Conservation (phyloP, 2,888 invertebrate species). For the Lepidochitona cinerea region DNA sequence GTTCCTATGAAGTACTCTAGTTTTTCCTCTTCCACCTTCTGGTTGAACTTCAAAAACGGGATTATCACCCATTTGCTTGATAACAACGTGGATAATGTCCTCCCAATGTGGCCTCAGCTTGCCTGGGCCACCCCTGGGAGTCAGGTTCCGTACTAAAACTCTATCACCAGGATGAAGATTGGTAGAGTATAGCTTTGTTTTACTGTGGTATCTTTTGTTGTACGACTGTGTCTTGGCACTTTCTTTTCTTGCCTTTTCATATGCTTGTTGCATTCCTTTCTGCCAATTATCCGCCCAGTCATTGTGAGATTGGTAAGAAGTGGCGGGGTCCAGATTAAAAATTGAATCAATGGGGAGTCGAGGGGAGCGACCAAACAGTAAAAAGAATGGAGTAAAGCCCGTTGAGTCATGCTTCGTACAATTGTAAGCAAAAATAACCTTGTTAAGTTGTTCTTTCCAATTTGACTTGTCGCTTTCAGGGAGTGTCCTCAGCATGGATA, state of each 20-base stretch:
- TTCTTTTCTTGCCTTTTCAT: slow-evolving; percentile 2
- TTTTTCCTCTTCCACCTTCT: slow-evolving; percentile 5
- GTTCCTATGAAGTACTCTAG: slow-evolving; percentile 10
- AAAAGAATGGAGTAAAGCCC: not conserved
- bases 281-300: slow-evolving; percentile 1
- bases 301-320: not conserved
- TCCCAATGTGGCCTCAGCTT: slow-evolving; percentile 16
- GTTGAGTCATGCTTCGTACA: not conserved
- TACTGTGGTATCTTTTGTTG: slow-evolving; percentile 9
- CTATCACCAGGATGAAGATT: slow-evolving; percentile 13
- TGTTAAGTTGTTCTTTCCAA: not conserved
- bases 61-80: slow-evolving; percentile 10
- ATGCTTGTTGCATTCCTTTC: not conserved
- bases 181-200: not conserved
- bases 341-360: not conserved
- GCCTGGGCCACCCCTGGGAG: slow-evolving; percentile 3
- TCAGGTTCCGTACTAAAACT: not conserved
- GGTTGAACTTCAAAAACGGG: slow-evolving; percentile 15
- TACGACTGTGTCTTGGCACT: not conserved
- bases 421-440: not conserved
- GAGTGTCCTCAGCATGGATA: not conserved
- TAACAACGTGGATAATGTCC: slow-evolving; percentile 7
- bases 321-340: not conserved
- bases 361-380: slow-evolving; percentile 1
- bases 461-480: not conserved